These are phyloP conservation scores for Drosophila nannoptera DNA, from an alignment of 1,140 invertebrate species.

Conservation along the genomic window DNA sequence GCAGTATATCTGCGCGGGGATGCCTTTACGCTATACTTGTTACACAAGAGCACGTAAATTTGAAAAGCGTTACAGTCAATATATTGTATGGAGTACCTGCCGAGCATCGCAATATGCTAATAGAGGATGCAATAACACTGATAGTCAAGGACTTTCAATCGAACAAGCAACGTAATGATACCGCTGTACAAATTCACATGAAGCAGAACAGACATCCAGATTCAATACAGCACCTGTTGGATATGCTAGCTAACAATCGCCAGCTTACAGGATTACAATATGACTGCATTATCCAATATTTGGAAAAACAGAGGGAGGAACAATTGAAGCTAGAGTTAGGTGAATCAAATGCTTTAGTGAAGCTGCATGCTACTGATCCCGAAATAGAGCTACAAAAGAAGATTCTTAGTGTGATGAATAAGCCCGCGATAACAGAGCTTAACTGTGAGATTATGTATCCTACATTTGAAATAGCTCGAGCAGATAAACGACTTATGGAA, in stretches of 20 bases:
- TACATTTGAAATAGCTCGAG: slow-evolving; percentile 49
- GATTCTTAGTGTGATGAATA: slow-evolving; percentile 91
- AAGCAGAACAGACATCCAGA: slow-evolving; percentile 81
- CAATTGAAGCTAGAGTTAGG: slow-evolving; percentile 86
- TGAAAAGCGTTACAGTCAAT: slow-evolving; percentile 92
- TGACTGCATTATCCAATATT: slow-evolving; percentile 88
- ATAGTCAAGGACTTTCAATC: slow-evolving; percentile 89
- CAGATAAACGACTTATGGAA: slow-evolving; percentile 58
- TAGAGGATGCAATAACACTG: slow-evolving; percentile 92
- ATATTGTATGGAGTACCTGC: slow-evolving; percentile 91
- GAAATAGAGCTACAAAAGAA: slow-evolving; percentile 85
- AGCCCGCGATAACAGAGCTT: slow-evolving; percentile 78
- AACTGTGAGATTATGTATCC: slow-evolving; percentile 52
- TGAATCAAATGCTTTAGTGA: slow-evolving; percentile 78
- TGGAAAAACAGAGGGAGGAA: slow-evolving; percentile 86
- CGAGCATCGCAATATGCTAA: slow-evolving; percentile 96
- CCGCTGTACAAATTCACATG: slow-evolving; percentile 13
- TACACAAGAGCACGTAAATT: slow-evolving; percentile 89
- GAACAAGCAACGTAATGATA: slow-evolving; percentile 81
- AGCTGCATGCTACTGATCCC: slow-evolving; percentile 80
- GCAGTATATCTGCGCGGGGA: slow-evolving; percentile 90
- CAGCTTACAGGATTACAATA: slow-evolving; percentile 89
- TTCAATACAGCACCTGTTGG: slow-evolving; percentile 87
- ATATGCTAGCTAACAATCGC: slow-evolving; percentile 88
- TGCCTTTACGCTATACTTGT: slow-evolving; percentile 94